Evolutionary conservation across 2,113 vertebrate species (phyloP).

Genomic region (Pungitius pungitius): DNA sequence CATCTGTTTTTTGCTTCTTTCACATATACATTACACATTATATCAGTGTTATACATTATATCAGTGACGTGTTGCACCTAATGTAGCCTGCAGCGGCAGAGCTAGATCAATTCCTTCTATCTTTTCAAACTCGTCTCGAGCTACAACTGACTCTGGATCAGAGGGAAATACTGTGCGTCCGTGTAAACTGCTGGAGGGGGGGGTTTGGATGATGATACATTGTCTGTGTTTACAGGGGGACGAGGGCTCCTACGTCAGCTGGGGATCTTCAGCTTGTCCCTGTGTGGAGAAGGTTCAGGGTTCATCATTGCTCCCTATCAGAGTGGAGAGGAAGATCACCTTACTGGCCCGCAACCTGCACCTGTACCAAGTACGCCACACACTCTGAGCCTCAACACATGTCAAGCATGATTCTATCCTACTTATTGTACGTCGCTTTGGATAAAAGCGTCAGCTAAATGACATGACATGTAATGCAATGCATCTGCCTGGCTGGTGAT

Average conservation of each 20-base stretch:
- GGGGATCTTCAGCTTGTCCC: slow-evolving; percentile 88
- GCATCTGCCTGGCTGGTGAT: neutral
- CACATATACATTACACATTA: neutral
- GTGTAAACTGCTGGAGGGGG: neutral
- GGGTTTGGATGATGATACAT: neutral
- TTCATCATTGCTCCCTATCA: slow-evolving; percentile 86
- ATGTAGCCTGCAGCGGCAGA: neutral
- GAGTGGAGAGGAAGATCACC: slow-evolving; percentile 86
- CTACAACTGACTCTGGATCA: neutral
- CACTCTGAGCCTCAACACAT: neutral
- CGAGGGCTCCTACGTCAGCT: slow-evolving; percentile 79
- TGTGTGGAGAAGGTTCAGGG: slow-evolving; percentile 92
- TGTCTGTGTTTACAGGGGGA: slow-evolving; percentile 74
- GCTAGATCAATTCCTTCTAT: neutral
- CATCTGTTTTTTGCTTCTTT: neutral
- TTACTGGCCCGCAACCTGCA: slow-evolving; percentile 90
- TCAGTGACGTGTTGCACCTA: no score
- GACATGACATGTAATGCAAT: no score
- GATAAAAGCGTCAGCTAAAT: no score
- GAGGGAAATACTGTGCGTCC: neutral
- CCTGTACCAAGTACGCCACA: slow-evolving; percentile 87
- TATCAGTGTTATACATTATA: no score
- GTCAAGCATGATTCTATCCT: neutral
- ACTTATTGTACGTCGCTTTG: no score
- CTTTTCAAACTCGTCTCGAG: neutral